Evolutionary conservation across 2,888 invertebrate genomes (phyloP).

Genomic region (Drosophila melanosoma): DNA sequence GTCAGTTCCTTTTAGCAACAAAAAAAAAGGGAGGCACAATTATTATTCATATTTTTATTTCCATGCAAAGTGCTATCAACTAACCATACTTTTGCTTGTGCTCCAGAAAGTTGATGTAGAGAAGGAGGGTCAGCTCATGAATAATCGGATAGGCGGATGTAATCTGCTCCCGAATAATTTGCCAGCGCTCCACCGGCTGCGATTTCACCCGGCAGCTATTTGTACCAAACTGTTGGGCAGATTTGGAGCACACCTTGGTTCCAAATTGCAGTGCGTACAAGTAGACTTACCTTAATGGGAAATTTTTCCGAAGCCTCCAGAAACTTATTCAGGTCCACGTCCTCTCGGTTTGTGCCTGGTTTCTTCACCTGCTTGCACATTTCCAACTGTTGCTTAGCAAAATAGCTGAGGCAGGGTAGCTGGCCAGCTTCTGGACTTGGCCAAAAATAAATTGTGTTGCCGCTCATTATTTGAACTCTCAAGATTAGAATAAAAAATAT

Average conservation of each 20-base stretch:
- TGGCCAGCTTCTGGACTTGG: neutral
- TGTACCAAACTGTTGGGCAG: conserved; percentile 73
- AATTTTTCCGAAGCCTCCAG: conserved; percentile 69
- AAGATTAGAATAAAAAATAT: neutral
- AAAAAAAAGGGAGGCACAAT: neutral
- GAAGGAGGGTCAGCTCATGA: conserved; percentile 88
- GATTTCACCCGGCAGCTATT: conserved; percentile 79
- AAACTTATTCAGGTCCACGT: conserved; percentile 66
- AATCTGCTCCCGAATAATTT: conserved; percentile 78
- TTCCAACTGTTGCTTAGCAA: conserved; percentile 60
- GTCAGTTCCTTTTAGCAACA: conserved; percentile 67
- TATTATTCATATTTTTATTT: neutral
- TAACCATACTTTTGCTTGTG: conserved; percentile 86
- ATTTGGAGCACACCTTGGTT: neutral
- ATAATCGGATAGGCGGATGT: conserved; percentile 89
- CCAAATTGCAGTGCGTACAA: neutral
- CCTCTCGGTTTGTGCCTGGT: conserved; percentile 44
- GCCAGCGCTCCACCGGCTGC: conserved; percentile 75
- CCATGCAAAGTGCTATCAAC: conserved; percentile 7
- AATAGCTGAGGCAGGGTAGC: conserved; percentile 29
- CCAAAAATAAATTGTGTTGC: neutral
- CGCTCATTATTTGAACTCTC: neutral
- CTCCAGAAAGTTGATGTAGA: conserved; percentile 88
- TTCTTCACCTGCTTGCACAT: conserved; percentile 58
- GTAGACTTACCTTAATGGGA: conserved; percentile 63